phyloP scores from a whole-genome alignment of 2,888 invertebrate genomes.

The Thymelicus acteon region DNA sequence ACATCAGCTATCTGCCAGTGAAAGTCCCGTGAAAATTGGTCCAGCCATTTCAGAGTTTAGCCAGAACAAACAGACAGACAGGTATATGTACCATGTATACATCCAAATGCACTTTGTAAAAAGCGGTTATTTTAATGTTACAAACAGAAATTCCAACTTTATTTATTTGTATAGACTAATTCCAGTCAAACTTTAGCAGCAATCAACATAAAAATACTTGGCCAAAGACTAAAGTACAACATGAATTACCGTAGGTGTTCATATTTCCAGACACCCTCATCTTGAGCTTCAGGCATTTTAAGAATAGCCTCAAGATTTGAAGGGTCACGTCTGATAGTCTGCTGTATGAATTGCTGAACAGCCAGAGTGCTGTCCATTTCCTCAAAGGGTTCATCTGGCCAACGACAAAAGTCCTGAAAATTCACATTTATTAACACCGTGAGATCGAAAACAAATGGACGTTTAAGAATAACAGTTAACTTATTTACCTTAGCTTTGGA shows the following conservation, averaged over 20 bases:
- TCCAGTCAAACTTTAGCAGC: too few species aligned
- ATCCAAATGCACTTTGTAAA: too few species aligned
- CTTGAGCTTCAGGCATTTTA: conserved; percentile 98
- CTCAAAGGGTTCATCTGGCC: conserved; percentile 99
- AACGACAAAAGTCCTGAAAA: conserved; percentile 95
- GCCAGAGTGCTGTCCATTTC: conserved; percentile 99
- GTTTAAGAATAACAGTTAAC: not conserved
- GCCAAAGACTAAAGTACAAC: not conserved
- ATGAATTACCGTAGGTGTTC: conserved; percentile 94
- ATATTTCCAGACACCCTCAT: conserved; percentile 99
- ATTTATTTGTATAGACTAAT: too few species aligned
- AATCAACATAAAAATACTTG: too few species aligned
- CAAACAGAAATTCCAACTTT: too few species aligned
- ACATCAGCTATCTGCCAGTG: too few species aligned
- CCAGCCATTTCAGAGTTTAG: too few species aligned
- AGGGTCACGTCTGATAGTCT: conserved; percentile 96
- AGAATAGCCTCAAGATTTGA: conserved; percentile 97
- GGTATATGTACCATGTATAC: too few species aligned
- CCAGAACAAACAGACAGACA: too few species aligned
- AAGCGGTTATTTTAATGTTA: too few species aligned
- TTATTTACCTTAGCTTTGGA: conserved; percentile 92
- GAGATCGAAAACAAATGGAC: not conserved
- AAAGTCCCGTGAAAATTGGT: too few species aligned
- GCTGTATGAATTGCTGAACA: conserved; percentile 99
- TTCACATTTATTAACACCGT: conserved; percentile 22